Evolutionary conservation across 2,113 vertebrate genomes (phyloP).

Genomic region (Nycticorax nycticorax): DNA sequence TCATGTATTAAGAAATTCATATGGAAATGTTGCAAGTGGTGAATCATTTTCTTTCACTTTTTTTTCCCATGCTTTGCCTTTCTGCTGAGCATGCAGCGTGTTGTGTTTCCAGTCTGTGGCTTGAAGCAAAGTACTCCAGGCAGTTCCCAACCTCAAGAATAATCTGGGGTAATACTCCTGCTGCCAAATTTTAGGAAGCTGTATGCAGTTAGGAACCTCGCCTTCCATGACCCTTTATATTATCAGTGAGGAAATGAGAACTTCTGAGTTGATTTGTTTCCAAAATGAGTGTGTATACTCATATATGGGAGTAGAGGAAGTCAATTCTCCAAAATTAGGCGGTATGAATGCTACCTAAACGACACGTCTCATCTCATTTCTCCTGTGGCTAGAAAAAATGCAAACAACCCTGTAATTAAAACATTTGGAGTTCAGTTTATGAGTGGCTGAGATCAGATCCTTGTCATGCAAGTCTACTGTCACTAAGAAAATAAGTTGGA

Average conservation of each 20-base stretch:
- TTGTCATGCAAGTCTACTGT: neutral
- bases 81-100: fast-evolving
- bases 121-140: neutral
- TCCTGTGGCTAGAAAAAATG: neutral
- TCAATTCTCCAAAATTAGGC: neutral
- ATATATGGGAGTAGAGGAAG: neutral
- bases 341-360: neutral
- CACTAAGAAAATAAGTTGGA: neutral
- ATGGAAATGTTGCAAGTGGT: neutral
- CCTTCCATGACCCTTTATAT: neutral
- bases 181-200: neutral
- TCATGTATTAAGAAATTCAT: neutral
- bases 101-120: neutral
- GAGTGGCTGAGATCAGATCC: neutral
- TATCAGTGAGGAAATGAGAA: neutral
- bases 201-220: neutral
- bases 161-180: neutral
- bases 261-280: neutral
- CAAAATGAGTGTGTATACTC: neutral
- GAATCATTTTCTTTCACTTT: neutral
- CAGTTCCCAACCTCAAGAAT: neutral
- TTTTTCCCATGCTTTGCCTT: neutral
- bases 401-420: neutral
- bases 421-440: neutral
- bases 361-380: neutral